Evolutionary conservation across 2,888 invertebrate genomes (phyloP).

Genomic region (Clepsis dumicolana): DNA sequence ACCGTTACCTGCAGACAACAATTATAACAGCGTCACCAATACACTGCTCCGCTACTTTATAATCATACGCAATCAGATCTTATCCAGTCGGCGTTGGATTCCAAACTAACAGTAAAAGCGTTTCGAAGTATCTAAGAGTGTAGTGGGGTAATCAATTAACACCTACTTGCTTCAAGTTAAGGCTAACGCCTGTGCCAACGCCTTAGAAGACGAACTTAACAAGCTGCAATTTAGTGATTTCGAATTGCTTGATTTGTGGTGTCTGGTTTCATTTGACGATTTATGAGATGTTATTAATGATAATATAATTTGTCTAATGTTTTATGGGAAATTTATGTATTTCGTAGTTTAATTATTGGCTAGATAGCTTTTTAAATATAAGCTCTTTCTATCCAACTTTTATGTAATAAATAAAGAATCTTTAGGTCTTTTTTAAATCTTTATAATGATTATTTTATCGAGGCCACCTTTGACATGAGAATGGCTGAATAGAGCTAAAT

Average conservation of each 20-base stretch:
- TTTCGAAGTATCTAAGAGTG: conserved; percentile 42
- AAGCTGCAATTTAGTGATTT: conserved; percentile 44
- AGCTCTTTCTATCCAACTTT: background rate
- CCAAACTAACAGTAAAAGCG: conserved; percentile 15
- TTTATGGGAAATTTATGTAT: background rate
- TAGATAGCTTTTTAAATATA: conserved; percentile 1
- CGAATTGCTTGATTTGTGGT: conserved; percentile 44
- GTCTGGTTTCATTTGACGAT: conserved; percentile 39
- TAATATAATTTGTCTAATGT: conserved; percentile 23
- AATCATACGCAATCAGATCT: background rate
- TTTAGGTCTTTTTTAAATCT: too few species aligned
- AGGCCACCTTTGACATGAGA: too few species aligned
- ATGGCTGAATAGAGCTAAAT: too few species aligned
- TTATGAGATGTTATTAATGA: conserved; percentile 28
- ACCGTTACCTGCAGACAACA: conserved; percentile 52
- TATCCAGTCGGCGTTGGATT: background rate
- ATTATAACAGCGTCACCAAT: background rate
- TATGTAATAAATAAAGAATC: too few species aligned
- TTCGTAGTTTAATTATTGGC: conserved; percentile 8
- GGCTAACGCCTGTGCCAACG: conserved; percentile 13
- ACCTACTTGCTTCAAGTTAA: conserved; percentile 56
- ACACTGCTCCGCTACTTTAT: conserved; percentile 1
- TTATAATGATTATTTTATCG: too few species aligned
- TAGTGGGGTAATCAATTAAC: conserved; percentile 63
- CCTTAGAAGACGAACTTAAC: conserved; percentile 42